Base-by-base conservation (phyloP, 2,113 vertebrate genomes). In the Nematolebias whitei region DNA sequence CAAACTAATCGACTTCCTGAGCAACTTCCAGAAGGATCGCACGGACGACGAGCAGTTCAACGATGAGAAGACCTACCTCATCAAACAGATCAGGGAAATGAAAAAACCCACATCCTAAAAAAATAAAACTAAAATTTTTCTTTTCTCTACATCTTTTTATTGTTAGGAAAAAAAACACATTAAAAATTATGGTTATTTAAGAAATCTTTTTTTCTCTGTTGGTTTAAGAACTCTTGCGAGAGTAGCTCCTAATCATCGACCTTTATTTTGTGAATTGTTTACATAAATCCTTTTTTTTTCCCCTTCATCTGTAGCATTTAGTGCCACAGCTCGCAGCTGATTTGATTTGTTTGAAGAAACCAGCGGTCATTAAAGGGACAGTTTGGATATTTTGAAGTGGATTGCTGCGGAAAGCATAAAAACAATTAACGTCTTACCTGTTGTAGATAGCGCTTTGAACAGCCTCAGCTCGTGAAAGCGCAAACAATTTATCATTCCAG, bases 31-130 rank as follows among this genome's bases (percentile, higher is more conserved):
- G 93, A 96, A 95, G 78, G 96, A 98, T 81, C 94, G 96, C 87
- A 94, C 95, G 35, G 96, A 98, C 74, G 96, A 98, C 16, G 96
- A 98, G 92, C 96, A 98, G 84, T 99, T 98, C 91, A 96, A 96
- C 47, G 96, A 98, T n/a, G 96, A 98, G 94, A 98, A 99, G 93
- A 98, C 95, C 80, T 98, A 98, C 90, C 90, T 98, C 92, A 96
- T 98, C 85, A 98, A 98, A 94, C 96, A 98, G 93, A 99, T 99
- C 94, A 91, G 95, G 89, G 96, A 99, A 93, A 94, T 98, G 93
- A 99, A 98, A 92, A 96, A 95, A 90, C 94, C 96, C 24, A 92
- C 94, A 48, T 95, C 96, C 83, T 96, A 96, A 91, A 89, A 68
- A 44, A 18, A 44, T 7, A 29, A 7, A 75, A 71, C 69, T 4